Percentiles rank a stretch among this genome's conserved stretches.
These are phyloP conservation scores for Pristionchus entomophagus DNA, from an alignment of 2,888 invertebrate genomes.

Conservation along the genomic window DNA sequence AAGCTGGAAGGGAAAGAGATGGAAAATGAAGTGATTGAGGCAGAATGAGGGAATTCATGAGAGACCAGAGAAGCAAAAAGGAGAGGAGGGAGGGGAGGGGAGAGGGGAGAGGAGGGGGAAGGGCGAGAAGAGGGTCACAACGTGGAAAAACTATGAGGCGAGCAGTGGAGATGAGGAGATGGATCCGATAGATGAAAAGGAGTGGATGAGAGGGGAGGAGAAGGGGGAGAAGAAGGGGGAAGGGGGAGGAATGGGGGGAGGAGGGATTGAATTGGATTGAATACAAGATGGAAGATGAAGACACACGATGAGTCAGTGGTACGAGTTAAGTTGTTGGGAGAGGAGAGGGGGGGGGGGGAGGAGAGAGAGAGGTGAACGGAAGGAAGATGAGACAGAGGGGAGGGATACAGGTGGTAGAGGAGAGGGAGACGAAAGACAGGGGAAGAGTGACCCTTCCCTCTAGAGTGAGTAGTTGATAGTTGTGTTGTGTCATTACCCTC, in stretches of 20 bases:
- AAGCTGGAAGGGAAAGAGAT: slow-evolving; percentile 7
- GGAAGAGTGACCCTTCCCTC: neutral
- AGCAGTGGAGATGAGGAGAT: slow-evolving; percentile 10
- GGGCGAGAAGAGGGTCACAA: slow-evolving; percentile 37
- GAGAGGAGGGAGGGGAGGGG: neutral
- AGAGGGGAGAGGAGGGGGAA: neutral
- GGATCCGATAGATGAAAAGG: slow-evolving; percentile 20
- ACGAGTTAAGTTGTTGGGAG: slow-evolving; percentile 1
- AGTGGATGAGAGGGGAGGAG: neutral
- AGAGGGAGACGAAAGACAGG: neutral
- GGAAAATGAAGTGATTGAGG: neutral
- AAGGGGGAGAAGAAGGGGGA: neutral
- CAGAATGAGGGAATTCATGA: slow-evolving; percentile 12
- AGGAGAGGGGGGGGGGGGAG: neutral
- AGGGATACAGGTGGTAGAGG: neutral
- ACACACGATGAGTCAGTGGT: neutral
- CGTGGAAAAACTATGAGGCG: neutral
- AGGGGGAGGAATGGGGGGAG: neutral
- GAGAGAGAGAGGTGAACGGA: neutral
- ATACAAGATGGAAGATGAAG: neutral
- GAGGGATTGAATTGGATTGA: slow-evolving; percentile 7
- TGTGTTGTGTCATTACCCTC: slow-evolving; percentile 14
- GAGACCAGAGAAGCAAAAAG: neutral
- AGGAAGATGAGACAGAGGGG: neutral
- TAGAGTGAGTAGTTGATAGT: slow-evolving; percentile 31